Evolutionary conservation across 2,113 vertebrate species (phyloP), one percentile per base, ranked within the genome.

Genomic region (Edolisoma coerulescens): DNA sequence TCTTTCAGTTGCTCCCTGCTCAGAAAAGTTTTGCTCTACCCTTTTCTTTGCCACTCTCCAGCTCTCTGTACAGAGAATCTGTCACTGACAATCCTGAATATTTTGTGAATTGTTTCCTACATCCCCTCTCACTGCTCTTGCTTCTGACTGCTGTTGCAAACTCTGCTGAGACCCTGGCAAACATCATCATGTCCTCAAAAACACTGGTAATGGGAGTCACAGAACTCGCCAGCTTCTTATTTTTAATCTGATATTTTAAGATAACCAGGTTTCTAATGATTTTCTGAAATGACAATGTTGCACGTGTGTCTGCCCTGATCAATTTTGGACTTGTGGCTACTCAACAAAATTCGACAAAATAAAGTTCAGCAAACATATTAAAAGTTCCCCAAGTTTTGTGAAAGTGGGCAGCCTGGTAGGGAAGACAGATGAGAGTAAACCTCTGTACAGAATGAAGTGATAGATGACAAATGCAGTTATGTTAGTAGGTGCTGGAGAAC

Each of bases 371-470:
- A 85, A 75, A 82, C 22, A 19, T 6, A 54, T 45, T 42, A 60
- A 42, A 94, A 22, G 26, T 64, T 24, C 8, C 27, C 60, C 9
- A 47, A 68, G 24, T 47, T 79, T 42, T 79, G 9, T 60, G 65
- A 39, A 82, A 89, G 41, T 37, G 26, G 52, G 70, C 16, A 84
- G 39, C 27, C 24, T 5, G 0, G 17, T 16, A 75, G 44, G 15
- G 35, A 90, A 76, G 44, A 65, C 7, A 73, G 49, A 76, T 50
- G 32, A 90, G n/a, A 73, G 14, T 39, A 45, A 61, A 86, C 5
- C 30, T 11, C 53, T 3, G 1, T 7, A 41, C 0, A 13, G 64
- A 82, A 61, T 0, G 1, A 76, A 79, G 5, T 16, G 23, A 64
- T 17, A 70, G 18, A 68, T 44, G 54, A 39, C 15, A 50, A 88